phyloP scores from a whole-genome alignment of 2,888 invertebrate genomes.

The Epiblema foenella region DNA sequence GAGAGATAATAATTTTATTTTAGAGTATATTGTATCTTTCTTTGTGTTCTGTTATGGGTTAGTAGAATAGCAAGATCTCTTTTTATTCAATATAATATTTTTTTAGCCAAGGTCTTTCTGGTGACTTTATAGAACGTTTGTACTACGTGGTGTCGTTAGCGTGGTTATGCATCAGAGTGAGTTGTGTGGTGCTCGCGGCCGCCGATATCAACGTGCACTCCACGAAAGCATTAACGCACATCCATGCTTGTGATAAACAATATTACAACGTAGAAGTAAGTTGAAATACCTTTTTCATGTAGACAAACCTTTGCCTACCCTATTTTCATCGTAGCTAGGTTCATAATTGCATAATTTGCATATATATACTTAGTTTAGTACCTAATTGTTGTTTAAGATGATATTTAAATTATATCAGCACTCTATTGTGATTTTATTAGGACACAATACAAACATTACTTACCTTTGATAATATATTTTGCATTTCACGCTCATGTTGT shows the following conservation, averaged over 20 bases:
- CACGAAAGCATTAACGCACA: slow-evolving; percentile 71
- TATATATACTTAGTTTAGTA: too few species aligned
- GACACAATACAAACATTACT: too few species aligned
- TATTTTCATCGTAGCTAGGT: not conserved
- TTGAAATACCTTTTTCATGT: not conserved
- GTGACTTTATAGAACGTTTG: slow-evolving; percentile 71
- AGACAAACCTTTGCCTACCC: too few species aligned
- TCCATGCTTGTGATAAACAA: slow-evolving; percentile 77
- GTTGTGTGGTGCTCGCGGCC: slow-evolving; percentile 84
- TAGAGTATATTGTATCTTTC: too few species aligned
- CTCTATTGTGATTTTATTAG: too few species aligned
- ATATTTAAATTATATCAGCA: too few species aligned
- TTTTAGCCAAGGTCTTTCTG: slow-evolving; percentile 58
- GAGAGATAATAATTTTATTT: too few species aligned
- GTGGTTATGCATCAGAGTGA: slow-evolving; percentile 84
- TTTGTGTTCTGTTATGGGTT: too few species aligned
- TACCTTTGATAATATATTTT: too few species aligned
- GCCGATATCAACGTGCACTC: slow-evolving; percentile 84
- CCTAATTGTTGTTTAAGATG: too few species aligned
- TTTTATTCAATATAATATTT: not conserved
- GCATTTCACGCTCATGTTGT: too few species aligned
- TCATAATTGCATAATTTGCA: too few species aligned
- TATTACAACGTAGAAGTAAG: slow-evolving; percentile 85
- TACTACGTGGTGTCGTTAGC: slow-evolving; percentile 86
- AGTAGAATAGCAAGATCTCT: not conserved